Conservation (phyloP, 2,113 vertebrate genomes). For the Orientallactaga bullata region DNA sequence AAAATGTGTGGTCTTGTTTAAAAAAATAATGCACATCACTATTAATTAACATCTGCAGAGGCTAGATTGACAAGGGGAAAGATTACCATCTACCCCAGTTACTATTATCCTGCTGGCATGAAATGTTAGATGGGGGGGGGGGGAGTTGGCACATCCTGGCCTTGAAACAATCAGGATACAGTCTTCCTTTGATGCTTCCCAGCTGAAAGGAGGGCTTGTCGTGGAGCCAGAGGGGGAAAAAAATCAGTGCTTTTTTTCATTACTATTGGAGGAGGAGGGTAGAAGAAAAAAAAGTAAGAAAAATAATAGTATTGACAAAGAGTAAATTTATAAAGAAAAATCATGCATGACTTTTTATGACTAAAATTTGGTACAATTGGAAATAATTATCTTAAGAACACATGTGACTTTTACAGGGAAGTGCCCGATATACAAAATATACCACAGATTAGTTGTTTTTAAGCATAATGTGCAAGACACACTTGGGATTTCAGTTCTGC, state of each 20-base stretch:
- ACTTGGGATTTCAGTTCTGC: neutral
- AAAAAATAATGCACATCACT: conserved; percentile 37
- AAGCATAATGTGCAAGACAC: neutral
- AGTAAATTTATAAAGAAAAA: conserved; percentile 11
- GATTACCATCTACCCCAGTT: neutral
- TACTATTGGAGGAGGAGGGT: too few relatives aligned
- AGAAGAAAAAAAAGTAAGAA: neutral
- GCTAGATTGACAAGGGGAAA: neutral
- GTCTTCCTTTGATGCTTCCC: conserved; percentile 33
- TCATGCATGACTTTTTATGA: neutral
- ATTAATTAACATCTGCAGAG: conserved; percentile 42
- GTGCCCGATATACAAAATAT: neutral
- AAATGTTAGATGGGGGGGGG: neutral
- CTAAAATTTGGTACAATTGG: neutral
- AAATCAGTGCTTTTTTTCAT: conserved; percentile 5
- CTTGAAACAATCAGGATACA: neutral
- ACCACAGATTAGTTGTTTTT: neutral
- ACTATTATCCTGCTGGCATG: neutral
- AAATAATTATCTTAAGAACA: conserved; percentile 30
- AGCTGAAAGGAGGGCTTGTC: conserved; percentile 72
- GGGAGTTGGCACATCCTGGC: conserved; percentile 49
- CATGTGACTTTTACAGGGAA: neutral
- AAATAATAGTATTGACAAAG: neutral
- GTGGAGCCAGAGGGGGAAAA: conserved; percentile 44
- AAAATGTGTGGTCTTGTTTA: neutral